Evolutionary conservation across 2,888 invertebrate species (phyloP).

Genomic region (Eupithecia insigniata): DNA sequence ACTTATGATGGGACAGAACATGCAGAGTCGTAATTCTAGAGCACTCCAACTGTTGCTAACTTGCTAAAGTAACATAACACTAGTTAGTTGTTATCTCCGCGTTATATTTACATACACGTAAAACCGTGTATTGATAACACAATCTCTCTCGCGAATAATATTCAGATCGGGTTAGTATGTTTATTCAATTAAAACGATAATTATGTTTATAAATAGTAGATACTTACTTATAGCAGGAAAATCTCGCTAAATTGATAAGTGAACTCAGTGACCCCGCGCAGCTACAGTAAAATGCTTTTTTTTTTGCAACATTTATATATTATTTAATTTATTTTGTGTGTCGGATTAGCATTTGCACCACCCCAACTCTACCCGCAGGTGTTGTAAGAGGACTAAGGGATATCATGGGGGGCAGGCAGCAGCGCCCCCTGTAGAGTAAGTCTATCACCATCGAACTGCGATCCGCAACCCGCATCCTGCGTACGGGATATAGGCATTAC

Average conservation of each 20-base stretch:
- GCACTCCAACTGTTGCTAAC: neutral
- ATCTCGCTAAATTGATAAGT: neutral
- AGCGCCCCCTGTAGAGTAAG: too few species aligned
- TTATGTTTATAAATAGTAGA: too few species aligned
- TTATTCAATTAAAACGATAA: slow-evolving; percentile 23
- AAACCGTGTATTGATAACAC: slow-evolving; percentile 4
- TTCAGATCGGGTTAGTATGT: slow-evolving; percentile 10
- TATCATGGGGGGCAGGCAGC: too few species aligned
- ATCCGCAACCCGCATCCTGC: too few species aligned
- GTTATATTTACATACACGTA: neutral
- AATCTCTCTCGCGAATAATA: slow-evolving; percentile 14
- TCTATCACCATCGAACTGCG: too few species aligned
- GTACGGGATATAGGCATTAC: too few species aligned
- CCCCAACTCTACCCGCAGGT: too few species aligned
- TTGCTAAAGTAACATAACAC: neutral
- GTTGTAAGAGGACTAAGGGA: too few species aligned
- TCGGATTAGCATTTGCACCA: too few species aligned
- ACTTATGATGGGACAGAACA: neutral
- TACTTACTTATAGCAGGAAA: neutral
- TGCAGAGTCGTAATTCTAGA: neutral
- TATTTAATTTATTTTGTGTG: too few species aligned
- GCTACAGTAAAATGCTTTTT: too few species aligned
- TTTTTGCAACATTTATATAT: too few species aligned
- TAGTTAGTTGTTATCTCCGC: neutral
- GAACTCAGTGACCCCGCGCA: neutral